Conservation (phyloP, 1,140 invertebrate genomes). For the Archivesica marissinica region DNA sequence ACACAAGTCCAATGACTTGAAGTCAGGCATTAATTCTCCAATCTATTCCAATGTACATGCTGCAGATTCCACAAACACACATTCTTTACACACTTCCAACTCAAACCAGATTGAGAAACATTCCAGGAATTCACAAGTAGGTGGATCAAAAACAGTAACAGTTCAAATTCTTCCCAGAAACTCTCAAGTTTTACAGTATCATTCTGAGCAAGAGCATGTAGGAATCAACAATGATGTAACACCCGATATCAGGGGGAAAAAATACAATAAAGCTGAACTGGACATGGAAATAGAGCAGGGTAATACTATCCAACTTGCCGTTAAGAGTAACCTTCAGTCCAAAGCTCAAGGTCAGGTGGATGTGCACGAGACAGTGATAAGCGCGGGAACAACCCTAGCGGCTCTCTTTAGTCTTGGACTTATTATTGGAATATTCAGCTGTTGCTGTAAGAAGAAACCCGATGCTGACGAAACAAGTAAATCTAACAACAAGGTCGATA, state of each 20-base stretch:
- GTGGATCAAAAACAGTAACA: background rate
- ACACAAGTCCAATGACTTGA: background rate
- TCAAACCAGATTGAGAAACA: constrained; percentile 11
- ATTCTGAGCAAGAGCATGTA: background rate
- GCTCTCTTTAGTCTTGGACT: constrained; percentile 39
- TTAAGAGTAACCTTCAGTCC: background rate
- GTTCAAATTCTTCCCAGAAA: constrained; percentile 10
- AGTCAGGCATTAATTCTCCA: background rate
- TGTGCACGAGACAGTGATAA: background rate
- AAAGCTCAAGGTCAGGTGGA: background rate
- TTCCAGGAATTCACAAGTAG: constrained; percentile 12
- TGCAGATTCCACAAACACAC: constrained; percentile 5
- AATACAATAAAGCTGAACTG: background rate
- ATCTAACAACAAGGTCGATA: background rate
- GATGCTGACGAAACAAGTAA: background rate
- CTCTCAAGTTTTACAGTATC: constrained; percentile 16
- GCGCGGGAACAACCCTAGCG: constrained; percentile 6
- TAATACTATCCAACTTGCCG: constrained; percentile 31
- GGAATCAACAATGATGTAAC: background rate
- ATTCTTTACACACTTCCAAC: background rate
- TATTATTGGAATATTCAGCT: constrained; percentile 53
- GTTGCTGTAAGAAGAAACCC: constrained; percentile 45
- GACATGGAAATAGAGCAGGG: background rate
- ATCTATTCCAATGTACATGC: background rate
- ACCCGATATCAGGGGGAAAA: background rate